A percentile compares a stretch with the other conserved stretches of the same genome.
Evolutionary conservation across 2,888 invertebrate species (phyloP).

Genomic region (Amphipoea lucens): DNA sequence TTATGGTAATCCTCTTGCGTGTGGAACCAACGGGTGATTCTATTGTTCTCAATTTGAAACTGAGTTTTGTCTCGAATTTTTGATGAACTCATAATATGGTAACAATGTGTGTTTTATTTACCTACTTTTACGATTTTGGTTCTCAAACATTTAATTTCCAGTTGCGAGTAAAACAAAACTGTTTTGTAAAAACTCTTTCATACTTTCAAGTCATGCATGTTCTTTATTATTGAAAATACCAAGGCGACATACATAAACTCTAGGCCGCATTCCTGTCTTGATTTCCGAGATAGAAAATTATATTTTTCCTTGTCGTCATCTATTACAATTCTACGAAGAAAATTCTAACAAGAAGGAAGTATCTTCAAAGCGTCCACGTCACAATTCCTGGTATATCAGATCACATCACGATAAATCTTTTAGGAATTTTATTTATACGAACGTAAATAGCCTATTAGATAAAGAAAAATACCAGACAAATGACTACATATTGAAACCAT

Average conservation of each 20-base stretch:
- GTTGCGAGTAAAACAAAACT: neutral
- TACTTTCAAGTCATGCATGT: neutral
- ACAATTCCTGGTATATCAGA: constrained; percentile 3
- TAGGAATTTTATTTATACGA: neutral
- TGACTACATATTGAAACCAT: neutral
- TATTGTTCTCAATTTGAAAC: constrained; percentile 55
- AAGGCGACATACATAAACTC: neutral
- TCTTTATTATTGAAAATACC: neutral
- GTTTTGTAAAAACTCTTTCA: neutral
- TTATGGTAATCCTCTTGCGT: constrained; percentile 44
- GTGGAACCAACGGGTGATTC: constrained; percentile 39
- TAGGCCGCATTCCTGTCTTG: neutral
- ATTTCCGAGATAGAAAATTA: neutral
- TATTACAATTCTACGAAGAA: constrained; percentile 21
- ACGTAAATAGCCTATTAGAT: neutral
- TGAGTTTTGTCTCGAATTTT: constrained; percentile 35
- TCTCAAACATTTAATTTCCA: neutral
- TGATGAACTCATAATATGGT: constrained; percentile 14
- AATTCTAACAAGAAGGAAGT: constrained; percentile 6
- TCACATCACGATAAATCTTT: neutral
- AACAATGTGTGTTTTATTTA: neutral
- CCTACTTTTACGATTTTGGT: neutral
- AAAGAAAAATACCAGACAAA: neutral
- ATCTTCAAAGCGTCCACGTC: neutral
- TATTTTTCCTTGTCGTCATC: constrained; percentile 15